These are phyloP conservation scores for Coluber constrictor DNA, from an alignment of 2,797 vertebrate genomes.

Conservation along the genomic window DNA sequence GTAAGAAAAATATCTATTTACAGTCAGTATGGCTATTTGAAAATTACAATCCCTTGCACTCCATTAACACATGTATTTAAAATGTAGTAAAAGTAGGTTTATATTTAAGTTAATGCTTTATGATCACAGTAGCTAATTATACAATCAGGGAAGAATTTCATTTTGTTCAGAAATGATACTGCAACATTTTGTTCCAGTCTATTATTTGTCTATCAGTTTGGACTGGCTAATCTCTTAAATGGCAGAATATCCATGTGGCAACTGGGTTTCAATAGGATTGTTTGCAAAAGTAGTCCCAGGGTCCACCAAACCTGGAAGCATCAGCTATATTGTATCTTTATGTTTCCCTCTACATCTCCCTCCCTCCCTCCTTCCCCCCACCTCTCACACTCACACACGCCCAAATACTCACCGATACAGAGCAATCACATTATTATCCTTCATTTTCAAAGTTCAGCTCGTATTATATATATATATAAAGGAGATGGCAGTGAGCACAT, in stretches of 20 bases:
- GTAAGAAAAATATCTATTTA: constrained; percentile 20
- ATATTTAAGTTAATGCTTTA: constrained; percentile 46
- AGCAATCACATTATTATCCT: constrained; percentile 25
- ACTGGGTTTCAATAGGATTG: constrained; percentile 34
- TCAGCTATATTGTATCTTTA: neutral
- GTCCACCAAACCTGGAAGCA: constrained; percentile 24
- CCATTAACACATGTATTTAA: constrained; percentile 62
- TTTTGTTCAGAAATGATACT: constrained; percentile 64
- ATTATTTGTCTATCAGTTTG: constrained; percentile 13
- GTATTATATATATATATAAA: constrained; percentile 33
- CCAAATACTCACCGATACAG: constrained; percentile 16
- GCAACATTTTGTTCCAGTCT: constrained; percentile 54
- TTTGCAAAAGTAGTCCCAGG: constrained; percentile 41
- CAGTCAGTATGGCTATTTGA: constrained; percentile 61
- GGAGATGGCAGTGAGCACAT: constrained; percentile 55
- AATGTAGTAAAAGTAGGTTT: constrained; percentile 40
- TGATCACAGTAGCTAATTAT: constrained; percentile 45
- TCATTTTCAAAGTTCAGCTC: constrained; percentile 61
- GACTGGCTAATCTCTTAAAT: constrained; percentile 35
- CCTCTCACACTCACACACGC: neutral
- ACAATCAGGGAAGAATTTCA: constrained; percentile 55
- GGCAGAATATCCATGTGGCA: constrained; percentile 23
- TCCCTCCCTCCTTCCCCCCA: neutral
- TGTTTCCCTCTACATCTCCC: neutral
- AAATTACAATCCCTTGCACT: constrained; percentile 61